Evolutionary conservation across 1,140 invertebrate genomes (phyloP), one percentile per base, ranked within the genome.

Genomic region (Drosophila mauritiana): DNA sequence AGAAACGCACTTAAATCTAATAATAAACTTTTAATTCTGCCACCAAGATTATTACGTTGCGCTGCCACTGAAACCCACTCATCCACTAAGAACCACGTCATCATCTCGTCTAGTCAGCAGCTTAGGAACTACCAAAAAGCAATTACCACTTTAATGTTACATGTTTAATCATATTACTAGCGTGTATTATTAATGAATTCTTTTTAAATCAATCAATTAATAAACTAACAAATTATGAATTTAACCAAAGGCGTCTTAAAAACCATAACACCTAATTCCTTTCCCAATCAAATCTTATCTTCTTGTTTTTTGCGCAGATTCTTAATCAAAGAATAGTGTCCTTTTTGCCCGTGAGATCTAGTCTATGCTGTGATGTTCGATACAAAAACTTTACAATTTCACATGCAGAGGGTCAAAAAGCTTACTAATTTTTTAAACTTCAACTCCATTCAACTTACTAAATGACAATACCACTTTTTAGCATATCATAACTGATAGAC

Each of bases 111-210:
- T 89, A 89, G 84, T 89, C 84, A 89, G 54, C 83, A 75, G 82
- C 78, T 88, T 78, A 70, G 62, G 48, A 88, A 80, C 57, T 74
- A 82, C 68, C 75, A 79, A 89, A 89, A 89, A 89, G 85, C 84
- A 84, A 88, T 80, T 74, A 89, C 65, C 51, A 84, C 68, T 78
- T 78, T 88, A 84, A 84, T 69, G 77, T 89, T 89, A 78, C 73
- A 76, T 70, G 48, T 78, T 80, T 84, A 84, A 89, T 84, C 85
- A 89, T 84, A 89, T 89, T 84, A 84, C 72, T 84, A 90, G 59
- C 56, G 36, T 58, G 69, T 89, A 89, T 62, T 59, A 48, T 37
- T 62, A 83, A 76, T 51, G 55, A 83, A 79, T 72, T 78, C 67
- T 70, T 75, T 62, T 86, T 88, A 68, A 81, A 86, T 75, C 78